phyloP scores from a whole-genome alignment of 2,113 vertebrate genomes.

The Cynoglossus semilaevis region DNA sequence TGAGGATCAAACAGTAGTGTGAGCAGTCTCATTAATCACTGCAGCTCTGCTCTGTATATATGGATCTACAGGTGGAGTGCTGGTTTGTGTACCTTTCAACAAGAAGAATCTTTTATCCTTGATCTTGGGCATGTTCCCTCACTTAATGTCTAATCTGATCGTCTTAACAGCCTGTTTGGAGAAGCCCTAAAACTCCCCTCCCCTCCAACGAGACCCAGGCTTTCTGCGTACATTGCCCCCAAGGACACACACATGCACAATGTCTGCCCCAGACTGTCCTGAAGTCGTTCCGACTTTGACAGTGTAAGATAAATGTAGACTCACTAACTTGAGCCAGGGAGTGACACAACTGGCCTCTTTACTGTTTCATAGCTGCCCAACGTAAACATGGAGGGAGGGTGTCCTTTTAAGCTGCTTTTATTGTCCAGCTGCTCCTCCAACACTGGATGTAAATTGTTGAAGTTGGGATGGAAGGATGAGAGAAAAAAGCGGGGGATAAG shows the following conservation, averaged over 20 bases:
- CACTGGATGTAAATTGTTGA: conserved; percentile 65
- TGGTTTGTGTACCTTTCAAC: conserved; percentile 6
- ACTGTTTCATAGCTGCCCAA: conserved; percentile 66
- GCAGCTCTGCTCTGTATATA: conserved; percentile 1
- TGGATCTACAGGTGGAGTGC: conserved; percentile 19
- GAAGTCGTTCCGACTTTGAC: conserved; percentile 43
- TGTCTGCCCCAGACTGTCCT: conserved; percentile 37
- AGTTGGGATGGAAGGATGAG: conserved; percentile 39
- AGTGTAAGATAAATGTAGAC: conserved; percentile 67
- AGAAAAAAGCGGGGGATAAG: conserved; percentile 24
- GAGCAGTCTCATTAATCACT: not conserved
- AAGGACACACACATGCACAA: conserved; percentile 32
- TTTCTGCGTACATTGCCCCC: conserved; percentile 17
- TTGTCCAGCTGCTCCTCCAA: conserved; percentile 74
- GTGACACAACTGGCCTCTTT: conserved; percentile 57
- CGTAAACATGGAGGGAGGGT: conserved; percentile 71
- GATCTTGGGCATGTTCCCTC: conserved; percentile 28
- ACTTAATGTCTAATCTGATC: conserved; percentile 56
- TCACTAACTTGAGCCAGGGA: conserved; percentile 49
- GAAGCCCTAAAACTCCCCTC: conserved; percentile 58
- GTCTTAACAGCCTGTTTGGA: conserved; percentile 62
- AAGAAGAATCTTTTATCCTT: conserved; percentile 48
- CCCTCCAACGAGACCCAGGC: conserved; percentile 10
- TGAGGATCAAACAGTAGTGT: not conserved
- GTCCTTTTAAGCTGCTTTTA: conserved; percentile 78